A percentile compares a stretch with the other conserved stretches of the same genome.
phyloP scores from a whole-genome alignment of 1,140 invertebrate species.

The Aphelinus atriplicis region DNA sequence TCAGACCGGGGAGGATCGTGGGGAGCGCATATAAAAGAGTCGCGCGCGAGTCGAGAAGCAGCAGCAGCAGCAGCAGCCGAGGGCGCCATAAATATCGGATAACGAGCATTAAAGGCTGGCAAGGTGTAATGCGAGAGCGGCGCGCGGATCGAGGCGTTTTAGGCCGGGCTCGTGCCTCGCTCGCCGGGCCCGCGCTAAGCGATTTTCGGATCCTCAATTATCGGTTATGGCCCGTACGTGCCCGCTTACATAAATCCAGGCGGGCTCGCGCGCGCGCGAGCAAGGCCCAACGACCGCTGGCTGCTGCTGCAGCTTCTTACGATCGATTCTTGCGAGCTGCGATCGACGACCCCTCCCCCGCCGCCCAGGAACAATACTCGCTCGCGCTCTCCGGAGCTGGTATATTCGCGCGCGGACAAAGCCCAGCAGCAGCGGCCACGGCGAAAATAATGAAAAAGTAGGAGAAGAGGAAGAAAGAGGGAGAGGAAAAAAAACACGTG shows the following conservation, averaged over 20 bases:
- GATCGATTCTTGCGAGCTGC: not conserved
- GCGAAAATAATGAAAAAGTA: not conserved
- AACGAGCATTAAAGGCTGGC: conserved; percentile 41
- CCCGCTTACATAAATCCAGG: conserved; percentile 18
- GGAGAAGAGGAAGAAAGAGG: not conserved
- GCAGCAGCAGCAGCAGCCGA: not conserved
- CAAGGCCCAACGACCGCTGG: not conserved
- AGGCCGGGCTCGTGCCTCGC: not conserved
- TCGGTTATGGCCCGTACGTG: conserved; percentile 35
- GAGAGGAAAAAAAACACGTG: not conserved
- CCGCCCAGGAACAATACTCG: not conserved
- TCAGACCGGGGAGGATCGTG: not conserved
- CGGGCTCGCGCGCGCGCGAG: not conserved
- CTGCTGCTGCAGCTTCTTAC: no score
- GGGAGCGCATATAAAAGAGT: not conserved
- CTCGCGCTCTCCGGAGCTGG: not conserved
- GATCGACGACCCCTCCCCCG: not conserved
- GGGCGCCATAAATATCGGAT: conserved; percentile 41
- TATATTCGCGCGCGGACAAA: not conserved
- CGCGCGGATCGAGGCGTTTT: conserved; percentile 22
- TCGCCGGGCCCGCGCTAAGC: conserved; percentile 23
- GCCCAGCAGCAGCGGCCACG: not conserved
- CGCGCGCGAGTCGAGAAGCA: no score
- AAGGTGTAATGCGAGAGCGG: conserved; percentile 34
- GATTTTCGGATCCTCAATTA: conserved; percentile 42